phyloP scores from a whole-genome alignment of 1,140 invertebrate genomes.

The silkworm (Bombyx mori) region ASM3026992v2 NC_085131.1:6880001-6880500 shows the following conservation, averaged over 20 bases:
- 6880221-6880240: conserved; percentile 48
- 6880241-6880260: conserved; percentile 48
- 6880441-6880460: conserved; percentile 68
- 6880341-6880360: conserved; percentile 46
- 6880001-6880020: conserved; percentile 37
- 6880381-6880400: conserved; percentile 58
- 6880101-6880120: conserved; percentile 50
- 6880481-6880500: conserved; percentile 67
- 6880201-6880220: conserved; percentile 41
- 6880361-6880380: conserved; percentile 41
- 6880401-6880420: conserved; percentile 24
- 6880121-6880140: conserved; percentile 45
- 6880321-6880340: conserved; percentile 48
- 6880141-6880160: conserved; percentile 40
- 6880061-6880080: conserved; percentile 53
- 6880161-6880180: conserved; percentile 64
- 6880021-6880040: conserved; percentile 29
- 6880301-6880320: conserved; percentile 10
- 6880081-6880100: conserved; percentile 66
- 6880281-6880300: neutral
- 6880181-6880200: conserved; percentile 64
- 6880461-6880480: conserved; percentile 69
- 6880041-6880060: conserved; percentile 30
- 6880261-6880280: conserved; percentile 25
- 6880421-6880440: conserved; percentile 42